These are phyloP conservation scores for Notodonta dromedarius DNA, from an alignment of 2,888 invertebrate genomes.

Conservation along the genomic window DNA sequence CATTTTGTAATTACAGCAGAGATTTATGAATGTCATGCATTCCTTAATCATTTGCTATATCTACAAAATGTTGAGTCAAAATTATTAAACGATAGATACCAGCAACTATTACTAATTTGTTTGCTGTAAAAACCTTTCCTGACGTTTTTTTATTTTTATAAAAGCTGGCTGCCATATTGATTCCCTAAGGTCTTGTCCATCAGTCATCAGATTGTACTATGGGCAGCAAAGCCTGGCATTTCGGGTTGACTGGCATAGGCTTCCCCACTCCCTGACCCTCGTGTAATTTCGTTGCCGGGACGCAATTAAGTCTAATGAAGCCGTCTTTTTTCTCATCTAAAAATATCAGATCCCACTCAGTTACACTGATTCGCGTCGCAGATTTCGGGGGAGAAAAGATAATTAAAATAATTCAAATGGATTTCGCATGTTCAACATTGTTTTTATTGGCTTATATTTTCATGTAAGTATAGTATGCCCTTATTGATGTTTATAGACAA, in stretches of 20 bases:
- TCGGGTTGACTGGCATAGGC: not conserved
- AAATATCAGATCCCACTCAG: slow-evolving; percentile 23
- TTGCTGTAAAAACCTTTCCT: no score
- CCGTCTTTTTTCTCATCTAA: slow-evolving; percentile 12
- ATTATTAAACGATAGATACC: no score
- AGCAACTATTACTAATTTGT: no score
- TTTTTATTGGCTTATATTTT: not conserved
- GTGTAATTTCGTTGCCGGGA: slow-evolving; percentile 15
- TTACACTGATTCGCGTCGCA: slow-evolving; percentile 12
- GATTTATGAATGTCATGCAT: no score
- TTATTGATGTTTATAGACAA: not conserved
- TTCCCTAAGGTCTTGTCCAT: not conserved
- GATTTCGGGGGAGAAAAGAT: slow-evolving; percentile 15
- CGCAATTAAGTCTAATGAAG: slow-evolving; percentile 35
- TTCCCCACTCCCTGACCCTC: slow-evolving; percentile 5
- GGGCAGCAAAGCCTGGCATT: not conserved
- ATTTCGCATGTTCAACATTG: not conserved
- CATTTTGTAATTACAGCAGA: no score
- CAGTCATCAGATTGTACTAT: not conserved
- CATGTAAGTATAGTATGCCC: no score
- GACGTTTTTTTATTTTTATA: no score
- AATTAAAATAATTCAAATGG: slow-evolving; percentile 21
- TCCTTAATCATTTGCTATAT: no score
- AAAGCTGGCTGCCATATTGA: no score
- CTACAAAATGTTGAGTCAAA: no score